Base-by-base conservation (phyloP, 2,113 vertebrate genomes). In the Syngnathoides biaculeatus region DNA sequence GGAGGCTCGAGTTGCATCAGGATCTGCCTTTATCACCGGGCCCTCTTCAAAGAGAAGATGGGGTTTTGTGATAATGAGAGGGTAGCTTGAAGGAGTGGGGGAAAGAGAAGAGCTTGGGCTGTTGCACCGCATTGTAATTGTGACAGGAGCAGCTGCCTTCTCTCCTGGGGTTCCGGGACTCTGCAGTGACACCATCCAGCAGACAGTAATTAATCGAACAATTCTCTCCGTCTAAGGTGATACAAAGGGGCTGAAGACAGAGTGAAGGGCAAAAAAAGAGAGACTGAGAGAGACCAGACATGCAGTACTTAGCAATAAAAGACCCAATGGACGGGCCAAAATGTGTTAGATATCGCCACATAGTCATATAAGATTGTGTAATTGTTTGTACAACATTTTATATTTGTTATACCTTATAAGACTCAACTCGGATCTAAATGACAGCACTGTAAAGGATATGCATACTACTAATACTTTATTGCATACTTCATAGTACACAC, bases 11-110 rank as follows among this genome's bases (percentile, higher is more conserved):
- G 69, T 69, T 62, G 63, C 40, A 47, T 59, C 19, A n/a, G 64
- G 65, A 56, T 55, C 43, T 20, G 57, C 26, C 71, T 69, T 78
- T 65, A 66, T 73, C 75, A 72, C 14, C 15, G 13, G 73, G 5
- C 35, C 67, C 71, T 72, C 74, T 79, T 83, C 67, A 81, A 75
- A 79, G 76, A 77, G 64, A 67, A 66, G 72, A 78, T 71, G 45
- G 68, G 60, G 17, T 65, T 73, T 71, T 59, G 76, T 58, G 68
- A 75, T 82, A 78, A 84, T 76, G 74, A 81, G 73, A 80, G 69
- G 69, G n/a, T 62, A 52, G 70, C 1, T 26, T 63, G 60, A 65
- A 72, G 24, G 13, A 27, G 45, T 45, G 53, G 64, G 35, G 47
- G 24, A 63, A 50, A 39, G 14, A 50, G 52, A 62, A 24, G n/a